phyloP scores from a whole-genome alignment of 2,888 invertebrate species.

The Lycaena phlaeas region DNA sequence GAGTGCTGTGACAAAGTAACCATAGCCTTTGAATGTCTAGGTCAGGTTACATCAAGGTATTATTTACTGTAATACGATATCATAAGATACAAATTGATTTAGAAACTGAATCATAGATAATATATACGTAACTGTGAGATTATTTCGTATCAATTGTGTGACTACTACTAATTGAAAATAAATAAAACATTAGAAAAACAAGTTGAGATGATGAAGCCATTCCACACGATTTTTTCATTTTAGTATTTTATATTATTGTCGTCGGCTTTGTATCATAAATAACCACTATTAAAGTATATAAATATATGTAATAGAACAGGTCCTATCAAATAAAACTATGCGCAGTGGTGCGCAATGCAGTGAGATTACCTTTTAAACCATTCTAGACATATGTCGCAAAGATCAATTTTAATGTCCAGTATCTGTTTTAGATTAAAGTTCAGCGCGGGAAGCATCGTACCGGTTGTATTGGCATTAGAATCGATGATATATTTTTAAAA shows the following conservation, averaged over 20 bases:
- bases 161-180: slow-evolving; percentile 1
- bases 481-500: too few relatives aligned
- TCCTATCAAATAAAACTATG: too few relatives aligned
- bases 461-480: too few relatives aligned
- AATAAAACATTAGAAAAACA: too few relatives aligned
- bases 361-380: neutral
- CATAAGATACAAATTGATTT: neutral
- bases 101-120: neutral
- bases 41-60: neutral
- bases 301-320: too few relatives aligned
- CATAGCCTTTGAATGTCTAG: neutral
- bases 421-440: neutral
- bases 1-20: neutral
- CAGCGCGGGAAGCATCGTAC: too few relatives aligned
- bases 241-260: too few relatives aligned
- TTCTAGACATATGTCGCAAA: neutral
- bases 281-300: too few relatives aligned
- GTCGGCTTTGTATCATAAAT: too few relatives aligned
- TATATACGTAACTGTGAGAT: slow-evolving; percentile 1
- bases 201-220: too few relatives aligned
- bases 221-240: too few relatives aligned
- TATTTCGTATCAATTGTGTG: neutral
- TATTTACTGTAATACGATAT: neutral
- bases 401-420: neutral
- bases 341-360: neutral